Base-by-base conservation (phyloP, 2,113 vertebrate species). In the Chaetura pelagica region DNA sequence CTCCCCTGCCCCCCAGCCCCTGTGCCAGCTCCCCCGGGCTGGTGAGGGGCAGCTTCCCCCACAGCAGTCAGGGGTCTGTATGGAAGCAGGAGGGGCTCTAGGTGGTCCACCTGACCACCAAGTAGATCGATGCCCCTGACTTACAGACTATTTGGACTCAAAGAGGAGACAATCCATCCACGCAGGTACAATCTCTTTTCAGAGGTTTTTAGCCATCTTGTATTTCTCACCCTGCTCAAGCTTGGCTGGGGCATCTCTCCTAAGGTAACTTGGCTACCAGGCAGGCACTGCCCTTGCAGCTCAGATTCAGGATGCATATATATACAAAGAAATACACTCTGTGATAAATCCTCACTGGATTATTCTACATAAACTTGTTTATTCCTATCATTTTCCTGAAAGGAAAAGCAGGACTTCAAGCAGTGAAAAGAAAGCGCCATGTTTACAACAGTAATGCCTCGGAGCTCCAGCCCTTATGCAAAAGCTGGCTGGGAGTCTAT, bases 371-470 rank as follows among this genome's bases (percentile, higher is more conserved):
- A 64, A 72, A 16, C 74, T 30, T 68, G 27, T 12, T 68, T 74
- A 68, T 62, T 57, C 62, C 59, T 40, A 8, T 54, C 4, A 4
- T 20, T 34, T 38, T 52, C 44, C 66, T 32, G 24, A 77, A 77
- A 51, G 29, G 26, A 66, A 79, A 66, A 80, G 81, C 59, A 63
- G 63, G 34, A 42, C 62, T 49, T 26, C 55, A 18, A n/a, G 51
- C 23, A 57, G 27, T 27, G 38, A 22, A 40, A 49, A 57, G 57
- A 51, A 67, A 63, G 46, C 62, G 75, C 21, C 10, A 68, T 18
- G 44, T 35, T n/a, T 14, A 32, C 0, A 1, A 52, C 44, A 57
- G 61, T 18, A 68, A 48, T 7, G 18, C n/a, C 34, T 49, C 0
- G 1, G 77, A 84, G 51, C 48, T 75, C 66, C 35, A 78, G 42